phyloP scores from a whole-genome alignment of 37 sponge, comb jelly and placozoan species.

The Hormiphora californensis region DNA sequence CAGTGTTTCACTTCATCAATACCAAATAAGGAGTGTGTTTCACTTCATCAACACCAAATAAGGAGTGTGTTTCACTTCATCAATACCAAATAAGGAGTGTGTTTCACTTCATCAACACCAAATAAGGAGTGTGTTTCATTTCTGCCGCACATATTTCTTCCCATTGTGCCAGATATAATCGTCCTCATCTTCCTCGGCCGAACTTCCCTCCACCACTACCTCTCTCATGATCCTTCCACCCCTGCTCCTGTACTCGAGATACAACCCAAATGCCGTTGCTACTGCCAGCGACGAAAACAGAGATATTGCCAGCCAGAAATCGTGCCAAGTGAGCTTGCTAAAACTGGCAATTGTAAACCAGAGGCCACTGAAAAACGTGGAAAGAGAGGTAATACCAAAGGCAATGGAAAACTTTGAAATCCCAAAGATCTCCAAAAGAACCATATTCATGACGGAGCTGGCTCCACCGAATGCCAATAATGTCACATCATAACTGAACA shows the following conservation, averaged over 20 bases:
- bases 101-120: too few relatives aligned
- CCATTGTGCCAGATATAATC: not conserved
- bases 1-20: too few relatives aligned
- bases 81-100: too few relatives aligned
- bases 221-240: too few relatives aligned
- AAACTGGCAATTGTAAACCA: not conserved
- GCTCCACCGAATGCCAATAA: not conserved
- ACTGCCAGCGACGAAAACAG: not conserved
- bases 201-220: not conserved
- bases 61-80: too few relatives aligned
- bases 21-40: too few relatives aligned
- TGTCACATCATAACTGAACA: not conserved
- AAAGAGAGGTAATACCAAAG: not conserved
- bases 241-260: not conserved
- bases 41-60: too few relatives aligned
- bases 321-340: not conserved
- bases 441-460: not conserved
- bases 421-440: conserved; percentile 1
- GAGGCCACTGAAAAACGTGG: not conserved
- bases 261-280: not conserved
- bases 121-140: too few relatives aligned
- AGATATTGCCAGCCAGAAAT: conserved; percentile 20
- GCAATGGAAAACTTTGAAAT: not conserved
- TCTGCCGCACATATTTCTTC: conserved; percentile 1
- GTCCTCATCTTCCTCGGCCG: not conserved